Conservation (phyloP, 1,140 invertebrate species). For the Pogonomyrmex californicus region DNA sequence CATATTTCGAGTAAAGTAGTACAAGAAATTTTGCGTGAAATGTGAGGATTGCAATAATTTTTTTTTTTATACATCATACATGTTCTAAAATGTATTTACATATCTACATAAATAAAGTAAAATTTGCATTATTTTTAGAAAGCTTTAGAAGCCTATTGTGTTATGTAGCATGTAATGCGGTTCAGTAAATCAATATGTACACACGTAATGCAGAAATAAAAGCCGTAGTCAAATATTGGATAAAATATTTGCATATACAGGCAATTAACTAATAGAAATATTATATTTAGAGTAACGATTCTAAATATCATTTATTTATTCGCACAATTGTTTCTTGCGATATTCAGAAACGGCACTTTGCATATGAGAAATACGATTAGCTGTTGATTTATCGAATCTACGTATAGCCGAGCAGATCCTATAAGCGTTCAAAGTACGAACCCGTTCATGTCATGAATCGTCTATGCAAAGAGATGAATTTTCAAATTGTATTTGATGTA, state of each 20-base stretch:
- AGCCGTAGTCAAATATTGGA: slow-evolving; percentile 50
- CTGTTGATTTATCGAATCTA: slow-evolving; percentile 68
- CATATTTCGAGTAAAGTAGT: too few species aligned
- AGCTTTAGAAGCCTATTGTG: slow-evolving; percentile 15
- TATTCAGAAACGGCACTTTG: slow-evolving; percentile 41
- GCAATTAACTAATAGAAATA: slow-evolving; percentile 38
- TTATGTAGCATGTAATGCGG: background rate
- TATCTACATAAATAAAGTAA: slow-evolving; percentile 2
- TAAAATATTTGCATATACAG: slow-evolving; percentile 19
- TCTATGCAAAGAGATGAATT: slow-evolving; percentile 47
- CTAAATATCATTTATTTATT: slow-evolving; percentile 39
- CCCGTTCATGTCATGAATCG: slow-evolving; percentile 23
- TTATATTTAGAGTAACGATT: background rate
- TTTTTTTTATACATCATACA: background rate
- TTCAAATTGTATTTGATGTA: slow-evolving; percentile 43
- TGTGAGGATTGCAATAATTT: background rate
- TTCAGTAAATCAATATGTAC: slow-evolving; percentile 50
- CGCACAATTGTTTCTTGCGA: slow-evolving; percentile 23
- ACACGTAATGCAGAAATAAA: background rate
- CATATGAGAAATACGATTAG: slow-evolving; percentile 65
- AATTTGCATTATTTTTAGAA: slow-evolving; percentile 25
- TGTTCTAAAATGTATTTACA: background rate
- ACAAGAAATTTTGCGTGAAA: background rate
- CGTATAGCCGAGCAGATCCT: slow-evolving; percentile 59
- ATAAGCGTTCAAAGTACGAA: slow-evolving; percentile 59